Evolutionary conservation across 2,113 vertebrate genomes (phyloP).

Genomic region (Melanostigma gelatinosum): DNA sequence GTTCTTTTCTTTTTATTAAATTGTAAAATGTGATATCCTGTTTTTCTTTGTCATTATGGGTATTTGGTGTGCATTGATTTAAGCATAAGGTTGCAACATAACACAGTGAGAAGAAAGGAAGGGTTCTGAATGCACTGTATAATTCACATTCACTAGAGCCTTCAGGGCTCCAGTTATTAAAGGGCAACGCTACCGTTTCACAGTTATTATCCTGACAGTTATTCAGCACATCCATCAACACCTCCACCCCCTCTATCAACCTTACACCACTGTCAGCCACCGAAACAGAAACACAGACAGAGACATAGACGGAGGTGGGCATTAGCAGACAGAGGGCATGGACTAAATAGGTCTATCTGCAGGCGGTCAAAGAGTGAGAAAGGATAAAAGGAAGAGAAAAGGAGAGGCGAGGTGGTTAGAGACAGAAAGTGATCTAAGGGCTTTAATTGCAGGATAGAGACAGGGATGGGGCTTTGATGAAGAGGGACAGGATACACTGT

Average conservation of each 20-base stretch:
- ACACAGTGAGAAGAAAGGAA: neutral
- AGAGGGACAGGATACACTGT: constrained; percentile 25
- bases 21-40: neutral
- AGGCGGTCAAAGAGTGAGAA: constrained; percentile 11
- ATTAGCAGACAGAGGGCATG: constrained; percentile 6
- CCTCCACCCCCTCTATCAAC: constrained; percentile 10
- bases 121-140: neutral
- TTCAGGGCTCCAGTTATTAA: constrained; percentile 32
- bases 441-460: constrained; percentile 27
- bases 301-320: neutral
- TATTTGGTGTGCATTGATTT: neutral
- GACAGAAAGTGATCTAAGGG: constrained; percentile 44
- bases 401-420: constrained; percentile 5
- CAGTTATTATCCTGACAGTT: constrained; percentile 49
- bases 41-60: neutral
- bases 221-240: constrained; percentile 40
- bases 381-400: constrained; percentile 4
- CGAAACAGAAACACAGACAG: constrained; percentile 34
- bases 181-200: constrained; percentile 26
- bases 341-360: constrained; percentile 12
- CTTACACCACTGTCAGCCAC: constrained; percentile 16
- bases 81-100: neutral
- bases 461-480: neutral
- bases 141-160: constrained; percentile 2
- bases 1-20: neutral